Percentiles rank a stretch among this genome's conserved stretches.
phyloP scores from a whole-genome alignment of 2,113 vertebrate species.

The Podilymbus podiceps region DNA sequence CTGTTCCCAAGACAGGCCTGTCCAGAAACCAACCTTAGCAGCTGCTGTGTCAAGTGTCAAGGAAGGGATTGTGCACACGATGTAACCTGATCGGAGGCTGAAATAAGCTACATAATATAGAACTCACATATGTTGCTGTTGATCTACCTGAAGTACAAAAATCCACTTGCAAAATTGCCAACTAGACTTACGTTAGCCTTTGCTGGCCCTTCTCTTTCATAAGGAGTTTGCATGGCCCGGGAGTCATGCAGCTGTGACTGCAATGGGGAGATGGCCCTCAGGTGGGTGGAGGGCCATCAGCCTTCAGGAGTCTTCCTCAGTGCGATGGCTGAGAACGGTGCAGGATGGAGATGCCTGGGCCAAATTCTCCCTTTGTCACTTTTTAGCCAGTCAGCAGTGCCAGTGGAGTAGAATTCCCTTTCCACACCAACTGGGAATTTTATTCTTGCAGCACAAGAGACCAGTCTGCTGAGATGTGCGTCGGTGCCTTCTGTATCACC shows the following conservation, averaged over 20 bases:
- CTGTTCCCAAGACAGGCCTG: neutral
- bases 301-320: neutral
- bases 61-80: neutral
- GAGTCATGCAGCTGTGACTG: neutral
- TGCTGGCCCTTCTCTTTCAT: neutral
- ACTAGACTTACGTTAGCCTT: neutral
- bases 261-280: neutral
- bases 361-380: neutral
- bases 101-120: neutral
- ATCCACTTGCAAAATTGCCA: neutral
- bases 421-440: neutral
- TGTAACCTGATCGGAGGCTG: neutral
- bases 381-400: neutral
- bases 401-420: neutral
- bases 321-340: neutral
- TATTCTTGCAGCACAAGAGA: neutral
- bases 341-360: neutral
- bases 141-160: neutral
- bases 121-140: neutral
- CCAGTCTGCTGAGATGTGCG: neutral
- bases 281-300: rapidly evolving
- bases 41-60: constrained; percentile 28
- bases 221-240: neutral
- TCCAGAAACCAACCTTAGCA: neutral
- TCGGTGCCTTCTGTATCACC: neutral